Evolutionary conservation across 2,888 invertebrate species (phyloP).

Genomic region (Drosophila borborema): DNA sequence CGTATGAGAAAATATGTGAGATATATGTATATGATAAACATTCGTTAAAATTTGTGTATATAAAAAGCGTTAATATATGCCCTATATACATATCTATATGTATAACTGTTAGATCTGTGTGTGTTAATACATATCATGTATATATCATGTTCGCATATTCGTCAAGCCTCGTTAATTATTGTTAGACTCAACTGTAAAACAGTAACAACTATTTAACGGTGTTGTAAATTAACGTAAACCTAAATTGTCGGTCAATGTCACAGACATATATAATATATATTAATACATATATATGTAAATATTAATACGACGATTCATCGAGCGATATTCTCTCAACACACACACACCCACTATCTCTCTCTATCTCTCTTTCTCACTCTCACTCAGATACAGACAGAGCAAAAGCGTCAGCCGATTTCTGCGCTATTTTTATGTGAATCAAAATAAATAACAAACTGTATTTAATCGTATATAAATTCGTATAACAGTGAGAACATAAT

Average conservation of each 20-base stretch:
- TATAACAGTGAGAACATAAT: conserved; percentile 34
- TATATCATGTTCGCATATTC: conserved; percentile 16
- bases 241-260: conserved; percentile 71
- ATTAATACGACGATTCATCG: background rate
- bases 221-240: conserved; percentile 49
- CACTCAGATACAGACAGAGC: conserved; percentile 4
- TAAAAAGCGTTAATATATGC: background rate
- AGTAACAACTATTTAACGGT: conserved; percentile 13
- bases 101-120: conserved; percentile 1
- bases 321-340: conserved; percentile 1
- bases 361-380: conserved; percentile 11
- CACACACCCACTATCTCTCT: conserved; percentile 12
- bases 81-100: background rate
- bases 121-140: conserved; percentile 1
- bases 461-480: conserved; percentile 20
- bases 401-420: conserved; percentile 61
- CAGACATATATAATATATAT: background rate
- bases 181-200: conserved; percentile 25
- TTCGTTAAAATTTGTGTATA: conserved; percentile 46
- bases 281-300: background rate
- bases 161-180: conserved; percentile 57
- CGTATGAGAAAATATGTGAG: conserved; percentile 72
- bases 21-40: conserved; percentile 31
- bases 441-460: conserved; percentile 61
- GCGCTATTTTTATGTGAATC: conserved; percentile 76